Evolutionary conservation across 2,113 vertebrate genomes (phyloP).

Genomic region (Limnothrissa miodon): DNA sequence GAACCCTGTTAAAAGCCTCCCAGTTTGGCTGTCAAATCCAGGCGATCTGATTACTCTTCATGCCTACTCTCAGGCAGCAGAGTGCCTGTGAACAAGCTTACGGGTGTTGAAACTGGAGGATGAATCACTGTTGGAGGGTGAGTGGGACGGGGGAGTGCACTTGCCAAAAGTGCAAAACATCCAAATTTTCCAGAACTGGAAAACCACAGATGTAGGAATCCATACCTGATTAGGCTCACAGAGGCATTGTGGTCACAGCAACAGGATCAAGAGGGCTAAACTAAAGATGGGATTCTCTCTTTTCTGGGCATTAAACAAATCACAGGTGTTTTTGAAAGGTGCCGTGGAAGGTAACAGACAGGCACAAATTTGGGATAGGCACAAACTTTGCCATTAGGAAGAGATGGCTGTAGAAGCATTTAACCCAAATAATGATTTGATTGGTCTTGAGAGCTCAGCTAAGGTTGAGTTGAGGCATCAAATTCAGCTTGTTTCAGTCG

Average conservation of each 20-base stretch:
- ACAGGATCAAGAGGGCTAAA: conserved; percentile 33
- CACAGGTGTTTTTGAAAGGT: neutral
- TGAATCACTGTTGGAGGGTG: conserved; percentile 20
- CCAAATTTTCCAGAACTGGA: conserved; percentile 29
- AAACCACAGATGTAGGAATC: conserved; percentile 30
- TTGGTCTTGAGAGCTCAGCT: conserved; percentile 18
- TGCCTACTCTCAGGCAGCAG: conserved; percentile 29
- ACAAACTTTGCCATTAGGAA: neutral
- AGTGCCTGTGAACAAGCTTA: conserved; percentile 32
- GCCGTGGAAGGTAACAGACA: neutral
- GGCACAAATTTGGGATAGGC: neutral
- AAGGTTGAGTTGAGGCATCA: conserved; percentile 22
- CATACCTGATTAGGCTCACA: conserved; percentile 21
- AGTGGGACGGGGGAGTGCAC: neutral
- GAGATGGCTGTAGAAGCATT: neutral
- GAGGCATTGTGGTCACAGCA: conserved; percentile 12
- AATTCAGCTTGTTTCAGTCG: conserved; percentile 16
- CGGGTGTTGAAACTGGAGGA: conserved; percentile 32
- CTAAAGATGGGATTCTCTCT: conserved; percentile 1
- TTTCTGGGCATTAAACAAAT: neutral
- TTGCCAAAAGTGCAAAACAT: conserved; percentile 34
- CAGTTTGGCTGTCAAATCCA: neutral
- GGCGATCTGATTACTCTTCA: conserved; percentile 41
- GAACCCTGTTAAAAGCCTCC: conserved; percentile 22
- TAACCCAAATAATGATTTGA: conserved; percentile 18